Conservation (phyloP, 2,797 vertebrate genomes). For the Furcifer pardalis region DNA sequence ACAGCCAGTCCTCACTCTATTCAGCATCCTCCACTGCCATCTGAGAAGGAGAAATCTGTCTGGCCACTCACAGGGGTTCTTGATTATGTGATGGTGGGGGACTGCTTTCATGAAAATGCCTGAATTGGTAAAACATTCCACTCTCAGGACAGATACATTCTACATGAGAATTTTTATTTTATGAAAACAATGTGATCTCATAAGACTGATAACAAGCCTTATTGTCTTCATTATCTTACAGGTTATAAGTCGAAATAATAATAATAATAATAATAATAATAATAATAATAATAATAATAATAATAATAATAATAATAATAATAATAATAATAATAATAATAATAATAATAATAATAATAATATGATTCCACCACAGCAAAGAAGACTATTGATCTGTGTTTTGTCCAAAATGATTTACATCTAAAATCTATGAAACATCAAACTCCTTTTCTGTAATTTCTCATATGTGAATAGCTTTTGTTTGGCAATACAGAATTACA, state of each 20-base stretch:
- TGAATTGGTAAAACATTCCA: constrained; percentile 53
- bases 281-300: too few species aligned
- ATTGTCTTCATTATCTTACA: not conserved
- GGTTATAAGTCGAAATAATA: too few species aligned
- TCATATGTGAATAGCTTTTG: constrained; percentile 43
- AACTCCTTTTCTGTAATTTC: constrained; percentile 30
- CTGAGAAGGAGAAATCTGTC: too few species aligned
- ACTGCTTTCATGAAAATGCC: not conserved
- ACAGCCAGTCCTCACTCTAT: too few species aligned
- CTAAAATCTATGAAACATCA: constrained; percentile 46
- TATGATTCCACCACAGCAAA: not conserved
- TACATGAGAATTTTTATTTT: constrained; percentile 25
- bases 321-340: too few species aligned
- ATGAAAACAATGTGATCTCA: not conserved
- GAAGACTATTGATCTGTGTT: constrained; percentile 25
- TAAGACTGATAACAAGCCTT: not conserved
- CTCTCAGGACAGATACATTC: constrained; percentile 43
- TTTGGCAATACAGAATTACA: constrained; percentile 43
- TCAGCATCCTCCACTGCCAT: too few species aligned
- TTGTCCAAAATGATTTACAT: not conserved
- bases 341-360: too few species aligned
- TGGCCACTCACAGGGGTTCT: too few species aligned
- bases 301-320: too few species aligned
- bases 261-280: too few species aligned
- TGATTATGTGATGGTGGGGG: too few species aligned